Evolutionary conservation across 2,888 invertebrate genomes (phyloP).

Genomic region (Crepidodera aurea): DNA sequence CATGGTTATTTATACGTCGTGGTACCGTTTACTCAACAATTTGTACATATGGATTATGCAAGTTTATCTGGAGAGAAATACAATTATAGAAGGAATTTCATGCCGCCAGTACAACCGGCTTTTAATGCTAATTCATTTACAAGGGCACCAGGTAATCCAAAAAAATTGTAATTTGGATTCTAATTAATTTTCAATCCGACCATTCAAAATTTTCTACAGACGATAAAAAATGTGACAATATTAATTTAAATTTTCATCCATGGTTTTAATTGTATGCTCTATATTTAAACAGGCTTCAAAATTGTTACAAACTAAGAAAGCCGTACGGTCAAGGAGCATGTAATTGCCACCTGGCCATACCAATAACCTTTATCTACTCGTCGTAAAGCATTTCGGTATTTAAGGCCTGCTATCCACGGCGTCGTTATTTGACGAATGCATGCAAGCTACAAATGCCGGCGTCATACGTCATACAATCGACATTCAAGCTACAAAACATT

Average conservation of each 20-base stretch:
- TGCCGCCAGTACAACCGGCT: not conserved
- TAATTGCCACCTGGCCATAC: too few relatives aligned
- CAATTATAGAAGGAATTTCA: constrained; percentile 7
- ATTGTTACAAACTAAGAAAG: too few relatives aligned
- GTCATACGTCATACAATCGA: too few relatives aligned
- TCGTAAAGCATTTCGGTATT: too few relatives aligned
- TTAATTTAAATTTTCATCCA: too few relatives aligned
- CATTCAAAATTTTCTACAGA: not conserved
- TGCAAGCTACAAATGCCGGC: too few relatives aligned
- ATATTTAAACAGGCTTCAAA: too few relatives aligned
- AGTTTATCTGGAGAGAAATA: not conserved
- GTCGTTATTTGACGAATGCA: too few relatives aligned
- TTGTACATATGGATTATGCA: constrained; percentile 2
- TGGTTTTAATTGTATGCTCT: too few relatives aligned
- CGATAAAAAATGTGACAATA: not conserved
- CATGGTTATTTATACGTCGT: constrained; percentile 13
- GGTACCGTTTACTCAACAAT: constrained; percentile 5
- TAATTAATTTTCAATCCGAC: not conserved
- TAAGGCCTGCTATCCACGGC: too few relatives aligned
- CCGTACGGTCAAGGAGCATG: too few relatives aligned
- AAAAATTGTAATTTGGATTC: not conserved
- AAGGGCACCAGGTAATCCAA: not conserved
- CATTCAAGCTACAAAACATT: too few relatives aligned
- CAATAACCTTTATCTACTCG: not conserved
- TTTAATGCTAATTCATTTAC: not conserved